Percentiles rank a stretch among this genome's conserved stretches.
Evolutionary conservation across 2,113 vertebrate genomes (phyloP).

Genomic region (Myrmecophaga tridactyla): DNA sequence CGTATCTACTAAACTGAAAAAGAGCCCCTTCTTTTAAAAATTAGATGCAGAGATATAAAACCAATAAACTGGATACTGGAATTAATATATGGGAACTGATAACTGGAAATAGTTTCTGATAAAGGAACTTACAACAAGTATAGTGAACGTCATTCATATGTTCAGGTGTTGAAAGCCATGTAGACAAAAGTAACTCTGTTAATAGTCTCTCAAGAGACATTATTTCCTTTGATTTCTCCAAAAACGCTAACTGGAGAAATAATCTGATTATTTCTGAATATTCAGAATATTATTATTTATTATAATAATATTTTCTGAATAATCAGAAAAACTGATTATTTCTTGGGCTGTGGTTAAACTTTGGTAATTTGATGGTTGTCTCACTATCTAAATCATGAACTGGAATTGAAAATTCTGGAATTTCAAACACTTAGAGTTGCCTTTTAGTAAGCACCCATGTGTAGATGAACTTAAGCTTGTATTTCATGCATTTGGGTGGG

Average conservation of each 20-base stretch:
- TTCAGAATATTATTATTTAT: too few relatives aligned
- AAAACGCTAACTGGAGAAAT: background rate
- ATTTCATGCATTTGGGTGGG: background rate
- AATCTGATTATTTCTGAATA: background rate
- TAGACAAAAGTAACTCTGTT: background rate
- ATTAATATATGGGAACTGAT: background rate
- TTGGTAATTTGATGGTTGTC: background rate
- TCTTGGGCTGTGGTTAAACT: background rate
- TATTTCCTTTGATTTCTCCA: background rate
- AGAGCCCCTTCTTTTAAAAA: background rate
- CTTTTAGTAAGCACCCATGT: background rate
- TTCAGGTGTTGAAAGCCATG: constrained; percentile 3
- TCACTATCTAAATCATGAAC: background rate
- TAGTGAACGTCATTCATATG: background rate
- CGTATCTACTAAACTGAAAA: background rate
- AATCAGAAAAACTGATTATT: too few relatives aligned
- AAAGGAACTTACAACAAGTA: background rate
- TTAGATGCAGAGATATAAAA: background rate
- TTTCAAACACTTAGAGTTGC: background rate
- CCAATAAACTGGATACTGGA: background rate
- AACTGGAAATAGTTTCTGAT: background rate
- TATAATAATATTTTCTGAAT: too few relatives aligned
- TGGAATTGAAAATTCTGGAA: background rate
- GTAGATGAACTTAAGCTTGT: background rate
- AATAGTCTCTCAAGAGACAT: background rate